Evolutionary conservation across 2,888 invertebrate genomes (phyloP), one percentile per base, ranked within the genome.

Genomic region (Lasioglossum vierecki): DNA sequence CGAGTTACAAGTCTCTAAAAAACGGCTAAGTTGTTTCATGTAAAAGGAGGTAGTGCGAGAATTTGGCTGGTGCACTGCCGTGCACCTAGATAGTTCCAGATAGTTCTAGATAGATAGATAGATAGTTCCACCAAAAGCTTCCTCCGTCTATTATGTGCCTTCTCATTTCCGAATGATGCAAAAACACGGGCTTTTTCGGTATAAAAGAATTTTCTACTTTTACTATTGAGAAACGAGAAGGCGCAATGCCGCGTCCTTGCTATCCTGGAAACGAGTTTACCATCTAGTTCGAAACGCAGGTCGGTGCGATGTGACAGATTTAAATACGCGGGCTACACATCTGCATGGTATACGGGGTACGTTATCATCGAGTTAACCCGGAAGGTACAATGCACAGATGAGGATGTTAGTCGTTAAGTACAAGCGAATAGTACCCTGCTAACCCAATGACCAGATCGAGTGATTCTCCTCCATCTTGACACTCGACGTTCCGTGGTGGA

Each of bases 351-450:
- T 74, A 82, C 83, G 72, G 83, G 83, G 85, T 79, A 89, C 81
- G 88, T 80, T 88, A 89, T 89, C 87, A 91, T 90, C 88, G 88
- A 86, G 90, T 91, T 90, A 92, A 90, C 91, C 92, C 88, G 90
- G 89, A 93, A 93, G 91, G 88, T 92, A 92, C 90, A 91, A 93
- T 92, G 88, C 88, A 89, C 91, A 91, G 91, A 93, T 93, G 93
- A 94, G 93, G 93, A 93, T 93, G 93, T 93, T 91, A 92, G 92
- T 93, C 89, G 93, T 93, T 93, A 93, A 91, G 91, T 91, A 92
- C 91, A 93, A 94, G 92, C 92, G 92, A 94, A 92, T 93, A 91
- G 93, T 92, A 92, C 91, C 92, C 91, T 93, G 93, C 93, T 94
- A 93, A 94, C 91, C 92, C 89, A 91, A 90, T 92, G 92, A 88